Conservation (phyloP, 2,113 vertebrate species). For the Melanerpes aurifrons region DNA sequence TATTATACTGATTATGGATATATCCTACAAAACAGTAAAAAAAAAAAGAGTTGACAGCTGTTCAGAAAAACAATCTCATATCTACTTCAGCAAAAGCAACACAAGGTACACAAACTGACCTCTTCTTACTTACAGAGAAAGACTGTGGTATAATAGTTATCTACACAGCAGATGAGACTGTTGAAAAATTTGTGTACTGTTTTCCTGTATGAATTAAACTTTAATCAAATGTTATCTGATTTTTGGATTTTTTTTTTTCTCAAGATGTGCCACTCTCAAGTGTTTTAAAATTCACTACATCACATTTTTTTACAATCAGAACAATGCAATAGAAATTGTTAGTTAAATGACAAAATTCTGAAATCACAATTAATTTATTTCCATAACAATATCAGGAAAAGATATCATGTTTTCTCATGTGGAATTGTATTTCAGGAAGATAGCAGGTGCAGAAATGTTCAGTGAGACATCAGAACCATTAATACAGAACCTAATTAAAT, state of each 20-base stretch:
- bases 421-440: neutral
- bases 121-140: neutral
- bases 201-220: neutral
- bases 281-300: neutral
- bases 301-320: neutral
- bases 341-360: neutral
- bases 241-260: neutral
- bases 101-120: neutral
- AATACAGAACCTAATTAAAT: neutral
- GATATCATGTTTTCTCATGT: neutral
- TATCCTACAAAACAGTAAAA: too few relatives aligned
- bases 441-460: too few relatives aligned
- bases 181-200: neutral
- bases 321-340: neutral
- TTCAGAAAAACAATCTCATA: neutral
- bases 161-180: neutral
- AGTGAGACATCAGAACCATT: neutral
- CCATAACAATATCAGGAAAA: neutral
- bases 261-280: neutral
- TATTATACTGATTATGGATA: too few relatives aligned
- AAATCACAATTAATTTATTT: neutral
- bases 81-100: neutral
- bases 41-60: neutral
- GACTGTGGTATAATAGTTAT: neutral
- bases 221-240: neutral